These are phyloP conservation scores for Diarsia rubi DNA, from an alignment of 2,888 invertebrate genomes.

Conservation along the genomic window DNA sequence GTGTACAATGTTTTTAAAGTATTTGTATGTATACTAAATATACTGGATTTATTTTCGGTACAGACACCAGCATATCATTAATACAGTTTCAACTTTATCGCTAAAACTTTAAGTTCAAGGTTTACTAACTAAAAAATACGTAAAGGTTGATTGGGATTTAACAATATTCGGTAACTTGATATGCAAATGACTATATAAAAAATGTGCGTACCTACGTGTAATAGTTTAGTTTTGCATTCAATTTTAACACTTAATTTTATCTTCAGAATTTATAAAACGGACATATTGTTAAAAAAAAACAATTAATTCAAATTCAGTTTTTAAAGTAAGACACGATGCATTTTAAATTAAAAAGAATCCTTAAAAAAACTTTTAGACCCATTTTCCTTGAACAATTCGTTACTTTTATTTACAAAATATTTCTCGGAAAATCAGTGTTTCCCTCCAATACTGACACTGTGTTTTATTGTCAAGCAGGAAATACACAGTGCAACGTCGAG, in stretches of 20 bases:
- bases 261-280: background rate
- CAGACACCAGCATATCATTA: too few species aligned
- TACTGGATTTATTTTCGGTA: too few species aligned
- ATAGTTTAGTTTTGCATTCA: background rate
- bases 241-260: background rate
- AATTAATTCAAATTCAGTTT: background rate
- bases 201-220: background rate
- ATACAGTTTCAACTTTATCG: too few species aligned
- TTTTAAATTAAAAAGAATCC: background rate
- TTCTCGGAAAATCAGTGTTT: slow-evolving; percentile 29
- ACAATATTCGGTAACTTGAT: too few species aligned
- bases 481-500: slow-evolving; percentile 70
- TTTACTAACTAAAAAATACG: too few species aligned
- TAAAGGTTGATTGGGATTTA: too few species aligned
- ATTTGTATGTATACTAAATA: background rate
- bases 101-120: too few species aligned
- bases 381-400: slow-evolving; percentile 2
- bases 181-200: too few species aligned
- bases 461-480: slow-evolving; percentile 71
- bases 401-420: slow-evolving; percentile 36
- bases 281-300: background rate
- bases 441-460: slow-evolving; percentile 32
- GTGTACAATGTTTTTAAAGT: background rate
- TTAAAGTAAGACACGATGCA: background rate
- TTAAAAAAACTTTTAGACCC: background rate